These are phyloP conservation scores for Cheilosia variabilis DNA, from an alignment of 2,888 invertebrate genomes.

Conservation along the genomic window DNA sequence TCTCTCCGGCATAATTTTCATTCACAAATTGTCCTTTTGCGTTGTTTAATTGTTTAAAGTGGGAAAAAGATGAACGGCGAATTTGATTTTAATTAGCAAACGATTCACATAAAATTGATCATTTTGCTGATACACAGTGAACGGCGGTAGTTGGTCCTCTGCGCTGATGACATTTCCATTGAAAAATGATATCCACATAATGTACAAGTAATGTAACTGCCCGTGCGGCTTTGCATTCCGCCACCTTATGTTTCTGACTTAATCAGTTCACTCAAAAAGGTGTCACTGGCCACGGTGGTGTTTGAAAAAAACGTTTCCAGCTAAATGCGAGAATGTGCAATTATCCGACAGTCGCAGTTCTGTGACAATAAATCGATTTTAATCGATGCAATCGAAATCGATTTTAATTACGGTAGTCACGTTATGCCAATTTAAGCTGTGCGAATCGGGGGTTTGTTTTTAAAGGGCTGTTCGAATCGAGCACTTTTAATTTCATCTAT, in stretches of 20 bases:
- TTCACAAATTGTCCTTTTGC: too few relatives aligned
- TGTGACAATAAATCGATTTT: too few relatives aligned
- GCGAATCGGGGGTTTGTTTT: too few relatives aligned
- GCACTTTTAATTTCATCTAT: too few relatives aligned
- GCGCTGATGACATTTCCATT: not conserved
- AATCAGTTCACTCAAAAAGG: constrained; percentile 7
- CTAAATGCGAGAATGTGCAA: constrained; percentile 1
- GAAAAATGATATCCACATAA: too few relatives aligned
- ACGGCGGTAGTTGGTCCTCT: not conserved
- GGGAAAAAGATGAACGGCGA: not conserved
- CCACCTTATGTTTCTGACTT: not conserved
- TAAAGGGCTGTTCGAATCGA: too few relatives aligned
- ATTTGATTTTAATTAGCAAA: not conserved
- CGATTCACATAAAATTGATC: not conserved
- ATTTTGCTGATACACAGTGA: not conserved
- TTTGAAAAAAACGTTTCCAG: constrained; percentile 37
- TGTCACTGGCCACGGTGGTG: constrained; percentile 14
- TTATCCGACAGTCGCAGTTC: not conserved
- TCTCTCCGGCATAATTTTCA: too few relatives aligned
- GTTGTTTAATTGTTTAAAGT: not conserved
- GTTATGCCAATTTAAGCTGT: too few relatives aligned
- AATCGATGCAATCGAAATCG: too few relatives aligned
- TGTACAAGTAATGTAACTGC: not conserved
- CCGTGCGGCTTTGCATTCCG: not conserved
- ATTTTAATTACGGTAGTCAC: too few relatives aligned